Conservation (phyloP, 2,888 invertebrate species). For the Homarus gammarus region DNA sequence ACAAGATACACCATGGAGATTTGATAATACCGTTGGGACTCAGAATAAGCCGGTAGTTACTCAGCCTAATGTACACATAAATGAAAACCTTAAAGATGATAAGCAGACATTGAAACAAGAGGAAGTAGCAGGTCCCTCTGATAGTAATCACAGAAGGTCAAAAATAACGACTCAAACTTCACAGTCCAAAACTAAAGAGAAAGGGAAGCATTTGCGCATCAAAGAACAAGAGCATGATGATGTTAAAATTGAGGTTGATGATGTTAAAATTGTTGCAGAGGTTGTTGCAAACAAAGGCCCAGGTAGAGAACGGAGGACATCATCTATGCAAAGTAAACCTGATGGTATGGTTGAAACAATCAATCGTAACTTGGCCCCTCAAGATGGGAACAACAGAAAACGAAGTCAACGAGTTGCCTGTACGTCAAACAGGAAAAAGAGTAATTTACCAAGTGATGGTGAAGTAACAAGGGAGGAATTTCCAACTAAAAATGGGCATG, state of each 20-base stretch:
- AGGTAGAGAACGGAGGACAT: constrained; percentile 3
- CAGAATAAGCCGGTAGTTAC: constrained; percentile 42
- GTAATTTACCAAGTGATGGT: constrained; percentile 34
- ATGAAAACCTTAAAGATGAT: constrained; percentile 40
- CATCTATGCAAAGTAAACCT: constrained; percentile 39
- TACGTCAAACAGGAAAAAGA: constrained; percentile 53
- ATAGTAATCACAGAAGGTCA: constrained; percentile 13
- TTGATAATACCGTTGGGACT: constrained; percentile 54
- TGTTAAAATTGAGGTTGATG: constrained; percentile 36
- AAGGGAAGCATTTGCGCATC: constrained; percentile 6
- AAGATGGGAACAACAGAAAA: constrained; percentile 50
- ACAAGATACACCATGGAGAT: constrained; percentile 69
- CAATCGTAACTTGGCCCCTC: constrained; percentile 24
- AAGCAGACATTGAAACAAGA: constrained; percentile 38
- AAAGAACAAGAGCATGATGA: constrained; percentile 42
- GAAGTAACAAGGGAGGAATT: constrained; percentile 43
- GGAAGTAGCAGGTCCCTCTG: constrained; percentile 54
- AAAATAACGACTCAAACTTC: constrained; percentile 7
- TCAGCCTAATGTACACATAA: constrained; percentile 5
- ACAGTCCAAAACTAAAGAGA: constrained; percentile 17
- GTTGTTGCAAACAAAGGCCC: constrained; percentile 31
- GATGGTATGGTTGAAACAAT: constrained; percentile 38
- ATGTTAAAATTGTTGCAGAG: constrained; percentile 43
- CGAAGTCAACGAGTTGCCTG: constrained; percentile 48
- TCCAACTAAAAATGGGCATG: constrained; percentile 67